Evolutionary conservation across 2,888 invertebrate genomes (phyloP), one percentile per base, ranked within the genome.

Genomic region (Folsomia manolachei): DNA sequence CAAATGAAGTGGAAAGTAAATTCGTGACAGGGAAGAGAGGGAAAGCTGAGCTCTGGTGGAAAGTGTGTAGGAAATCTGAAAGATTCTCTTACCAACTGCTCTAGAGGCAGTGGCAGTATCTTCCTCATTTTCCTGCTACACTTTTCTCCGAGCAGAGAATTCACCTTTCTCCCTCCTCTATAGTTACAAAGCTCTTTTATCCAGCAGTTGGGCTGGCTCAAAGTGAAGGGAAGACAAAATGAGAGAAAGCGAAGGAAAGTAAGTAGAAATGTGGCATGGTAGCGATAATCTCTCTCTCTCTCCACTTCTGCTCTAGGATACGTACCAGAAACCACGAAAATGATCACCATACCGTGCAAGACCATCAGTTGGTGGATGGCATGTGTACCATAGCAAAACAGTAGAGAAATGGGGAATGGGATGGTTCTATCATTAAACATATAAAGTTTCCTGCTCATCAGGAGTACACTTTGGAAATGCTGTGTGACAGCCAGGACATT

Each of bases 101-200:
- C 14, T 39, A n/a, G n/a, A n/a, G n/a, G n/a, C n/a, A n/a, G n/a
- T n/a, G n/a, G n/a, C n/a, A n/a, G n/a, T n/a, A n/a, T 39, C 39
- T 14, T 39, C 39, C 39, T 7, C 62, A 24, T 62, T 62, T 23
- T 7, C 62, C 62, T 24, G 62, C 60, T 60, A 4, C 60, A 60
- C n/a, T 21, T 60, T 19, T n/a, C 60, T n/a, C 60, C 7, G n/a
- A 21, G 60, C 62, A 11, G 21, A 56, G 21, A 24, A 62, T 62
- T 25, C 62, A 62, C 62, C 62, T 62, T 24, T 62, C 62, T 62
- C 62, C 62, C 39, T 39, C 39, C 62, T 62, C 62, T 62, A 19
- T 24, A 19, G 62, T 18, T 23, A 4, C 39, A 39, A 39, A 39
- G 39, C 39, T 14, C n/a, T n/a, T n/a, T n/a, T n/a, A n/a, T n/a